Base-by-base conservation (phyloP, 2,797 vertebrate genomes). In the Fistularia commersonii region DNA sequence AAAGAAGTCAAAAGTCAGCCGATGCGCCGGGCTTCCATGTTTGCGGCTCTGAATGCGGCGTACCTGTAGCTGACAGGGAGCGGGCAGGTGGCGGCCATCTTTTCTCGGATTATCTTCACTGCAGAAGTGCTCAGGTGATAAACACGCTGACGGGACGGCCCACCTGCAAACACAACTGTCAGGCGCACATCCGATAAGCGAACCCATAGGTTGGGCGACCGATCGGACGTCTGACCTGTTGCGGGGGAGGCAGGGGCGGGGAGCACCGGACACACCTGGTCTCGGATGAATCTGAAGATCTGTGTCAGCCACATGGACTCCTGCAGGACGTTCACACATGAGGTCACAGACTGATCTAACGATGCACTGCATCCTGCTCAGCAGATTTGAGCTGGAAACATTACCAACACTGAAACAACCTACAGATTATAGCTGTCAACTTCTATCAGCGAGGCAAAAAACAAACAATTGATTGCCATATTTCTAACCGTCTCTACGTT, bases 221-320 rank as follows among this genome's bases (percentile, higher is more conserved):
- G 52, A 57, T 43, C 47, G 42, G 37, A 37, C 6, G 40, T 50
- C 66, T 57, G 7, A 82, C 82, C 76, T 72, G 72, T 47, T 38
- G 45, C 31, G 2, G 33, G 14, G 9, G 46, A 41, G 61, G 39
- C 46, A 51, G 62, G 8, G 35, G 39, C 64, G 50, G 35, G 14
- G 34, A 64, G 15, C 5, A 58, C 37, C 0, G 69, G 85, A 11
- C 42, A 43, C 39, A 81, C 58, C 38, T 67, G 63, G 7, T 75
- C 53, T 15, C 66, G 69, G 54, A 92, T 69, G 44, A 81, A 89
- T 41, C 36, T 48, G 48, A 79, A 84, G 5, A 90, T n/a, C 8
- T 65, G 54, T 54, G 79, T 57, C 11, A 93, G 59, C 91, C 92
- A 93, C 5, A 5, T 6, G 38, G 69, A 55, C 58, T 93, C 91